Percentiles rank a stretch among this genome's conserved stretches.
Conservation (phyloP, 2,113 vertebrate genomes). For the Danio rerio region GRCz12tu NC_133184.1:39384501-39385000, state of each 20-base stretch:
- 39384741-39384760: background rate
- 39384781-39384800: background rate
- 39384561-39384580: background rate
- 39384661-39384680: slow-evolving; percentile 23
- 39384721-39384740: slow-evolving; percentile 18
- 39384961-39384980: background rate
- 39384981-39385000: background rate
- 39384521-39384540: background rate
- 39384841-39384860: background rate
- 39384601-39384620: background rate
- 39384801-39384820: slow-evolving; percentile 26
- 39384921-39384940: background rate
- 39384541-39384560: background rate
- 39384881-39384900: no score
- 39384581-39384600: background rate
- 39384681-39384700: slow-evolving; percentile 7
- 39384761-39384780: background rate
- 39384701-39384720: slow-evolving; percentile 14
- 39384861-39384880: background rate
- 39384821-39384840: background rate
- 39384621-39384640: slow-evolving; percentile 6
- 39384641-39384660: background rate
- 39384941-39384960: background rate
- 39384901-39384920: background rate
- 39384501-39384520: no score